These are phyloP conservation scores for Ashinkailepas kermadecensis DNA, from an alignment of 2,888 invertebrate genomes.

Conservation along the genomic window DNA sequence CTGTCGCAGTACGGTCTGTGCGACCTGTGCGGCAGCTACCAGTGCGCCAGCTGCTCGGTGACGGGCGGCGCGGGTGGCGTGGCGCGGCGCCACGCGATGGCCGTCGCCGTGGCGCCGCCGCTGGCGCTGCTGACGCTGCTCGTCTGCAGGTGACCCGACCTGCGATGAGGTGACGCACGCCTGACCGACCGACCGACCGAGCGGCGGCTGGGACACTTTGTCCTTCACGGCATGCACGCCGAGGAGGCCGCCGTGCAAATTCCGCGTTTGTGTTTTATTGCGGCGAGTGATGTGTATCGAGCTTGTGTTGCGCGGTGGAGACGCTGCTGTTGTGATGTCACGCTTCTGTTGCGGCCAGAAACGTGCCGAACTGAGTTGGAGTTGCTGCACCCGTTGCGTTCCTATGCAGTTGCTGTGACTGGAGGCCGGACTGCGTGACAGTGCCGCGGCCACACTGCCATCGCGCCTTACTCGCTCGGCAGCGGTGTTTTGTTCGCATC, in stretches of 20 bases:
- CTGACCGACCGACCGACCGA: not conserved
- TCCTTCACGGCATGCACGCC: too few species aligned
- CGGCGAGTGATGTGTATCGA: not conserved
- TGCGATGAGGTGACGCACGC: not conserved
- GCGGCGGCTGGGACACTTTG: too few species aligned
- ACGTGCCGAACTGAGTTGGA: slow-evolving; percentile 1
- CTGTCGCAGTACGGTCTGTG: slow-evolving; percentile 64
- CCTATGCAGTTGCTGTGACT: not conserved
- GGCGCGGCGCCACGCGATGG: not conserved
- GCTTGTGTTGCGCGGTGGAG: not conserved
- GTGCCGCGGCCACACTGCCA: not conserved
- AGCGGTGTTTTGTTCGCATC: too few species aligned
- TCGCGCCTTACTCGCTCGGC: not conserved
- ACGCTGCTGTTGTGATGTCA: not conserved
- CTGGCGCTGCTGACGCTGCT: not conserved
- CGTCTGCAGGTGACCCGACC: not conserved
- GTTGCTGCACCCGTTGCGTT: slow-evolving; percentile 6
- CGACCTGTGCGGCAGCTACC: slow-evolving; percentile 88
- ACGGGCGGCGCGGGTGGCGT: not conserved
- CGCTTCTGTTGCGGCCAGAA: too few species aligned
- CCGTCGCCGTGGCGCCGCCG: not conserved
- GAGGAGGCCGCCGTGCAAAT: too few species aligned
- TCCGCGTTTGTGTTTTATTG: not conserved
- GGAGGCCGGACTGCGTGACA: not conserved
- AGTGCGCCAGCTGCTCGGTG: slow-evolving; percentile 77